Conservation (phyloP, 2,113 vertebrate genomes). For the Festucalex cinctus region DNA sequence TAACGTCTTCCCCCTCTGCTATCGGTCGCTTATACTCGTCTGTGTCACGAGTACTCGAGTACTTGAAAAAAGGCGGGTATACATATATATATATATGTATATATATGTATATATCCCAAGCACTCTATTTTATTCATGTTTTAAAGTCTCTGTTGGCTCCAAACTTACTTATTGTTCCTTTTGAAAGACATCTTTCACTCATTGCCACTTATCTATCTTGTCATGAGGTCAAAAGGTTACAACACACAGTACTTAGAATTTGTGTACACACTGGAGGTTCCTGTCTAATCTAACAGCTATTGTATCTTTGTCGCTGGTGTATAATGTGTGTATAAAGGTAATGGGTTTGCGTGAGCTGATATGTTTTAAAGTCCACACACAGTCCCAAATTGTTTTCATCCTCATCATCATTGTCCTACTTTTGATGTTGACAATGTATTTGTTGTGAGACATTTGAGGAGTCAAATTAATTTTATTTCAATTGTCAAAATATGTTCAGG, state of each 20-base stretch:
- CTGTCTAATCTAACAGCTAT: not conserved
- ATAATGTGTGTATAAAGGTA: not conserved
- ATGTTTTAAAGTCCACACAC: not conserved
- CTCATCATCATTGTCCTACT: not conserved
- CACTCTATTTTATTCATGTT: not conserved
- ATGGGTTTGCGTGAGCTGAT: not conserved
- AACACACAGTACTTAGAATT: not conserved
- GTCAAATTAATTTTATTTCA: not conserved
- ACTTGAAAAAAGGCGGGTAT: no score
- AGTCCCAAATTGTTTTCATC: not conserved
- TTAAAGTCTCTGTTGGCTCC: not conserved
- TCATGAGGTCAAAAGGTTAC: not conserved
- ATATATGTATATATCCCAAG: not conserved
- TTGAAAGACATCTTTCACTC: not conserved
- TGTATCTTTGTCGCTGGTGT: not conserved
- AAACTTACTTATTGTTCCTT: not conserved
- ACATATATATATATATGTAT: no score
- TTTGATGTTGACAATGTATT: not conserved
- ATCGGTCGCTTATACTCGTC: no score
- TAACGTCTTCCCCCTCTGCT: no score
- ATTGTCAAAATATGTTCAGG: not conserved
- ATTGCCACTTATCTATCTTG: not conserved
- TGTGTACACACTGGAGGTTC: not conserved
- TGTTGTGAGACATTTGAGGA: not conserved
- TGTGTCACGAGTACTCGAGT: no score